These are phyloP conservation scores for Gadus chalcogrammus DNA, from an alignment of 2,113 vertebrate species.

Conservation along the genomic window DNA sequence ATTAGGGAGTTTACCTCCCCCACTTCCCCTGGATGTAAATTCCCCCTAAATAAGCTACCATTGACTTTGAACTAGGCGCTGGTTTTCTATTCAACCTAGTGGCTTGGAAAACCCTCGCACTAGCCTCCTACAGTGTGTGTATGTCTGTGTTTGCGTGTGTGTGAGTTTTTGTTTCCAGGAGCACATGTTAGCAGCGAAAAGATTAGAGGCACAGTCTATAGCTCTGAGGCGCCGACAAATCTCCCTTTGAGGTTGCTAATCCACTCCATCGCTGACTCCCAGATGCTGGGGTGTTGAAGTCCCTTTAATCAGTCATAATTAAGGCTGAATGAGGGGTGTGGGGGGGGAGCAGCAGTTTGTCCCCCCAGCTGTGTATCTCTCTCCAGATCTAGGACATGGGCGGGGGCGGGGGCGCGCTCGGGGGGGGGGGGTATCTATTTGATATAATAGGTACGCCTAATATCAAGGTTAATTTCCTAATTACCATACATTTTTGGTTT, in stretches of 20 bases:
- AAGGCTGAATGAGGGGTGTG: slow-evolving; percentile 51
- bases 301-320: slow-evolving; percentile 75
- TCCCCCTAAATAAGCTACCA: no score
- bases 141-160: neutral
- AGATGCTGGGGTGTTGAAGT: slow-evolving; percentile 61
- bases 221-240: slow-evolving; percentile 26
- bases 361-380: slow-evolving; percentile 50
- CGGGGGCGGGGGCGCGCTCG: no score
- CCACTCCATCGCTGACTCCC: slow-evolving; percentile 55
- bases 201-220: slow-evolving; percentile 47
- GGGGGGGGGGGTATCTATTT: no score
- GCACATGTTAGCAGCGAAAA: slow-evolving; percentile 4
- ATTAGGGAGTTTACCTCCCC: no score
- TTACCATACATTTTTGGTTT: slow-evolving; percentile 25
- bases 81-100: no score
- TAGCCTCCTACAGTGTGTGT: no score
- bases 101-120: no score
- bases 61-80: no score
- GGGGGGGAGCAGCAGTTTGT: slow-evolving; percentile 34
- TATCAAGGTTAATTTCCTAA: no score
- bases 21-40: no score
- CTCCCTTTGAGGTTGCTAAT: slow-evolving; percentile 40
- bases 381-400: slow-evolving; percentile 26
- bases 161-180: slow-evolving; percentile 4
- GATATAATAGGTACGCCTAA: no score